These are phyloP conservation scores for Numenius arquata DNA, from an alignment of 2,113 vertebrate species.

Conservation along the genomic window DNA sequence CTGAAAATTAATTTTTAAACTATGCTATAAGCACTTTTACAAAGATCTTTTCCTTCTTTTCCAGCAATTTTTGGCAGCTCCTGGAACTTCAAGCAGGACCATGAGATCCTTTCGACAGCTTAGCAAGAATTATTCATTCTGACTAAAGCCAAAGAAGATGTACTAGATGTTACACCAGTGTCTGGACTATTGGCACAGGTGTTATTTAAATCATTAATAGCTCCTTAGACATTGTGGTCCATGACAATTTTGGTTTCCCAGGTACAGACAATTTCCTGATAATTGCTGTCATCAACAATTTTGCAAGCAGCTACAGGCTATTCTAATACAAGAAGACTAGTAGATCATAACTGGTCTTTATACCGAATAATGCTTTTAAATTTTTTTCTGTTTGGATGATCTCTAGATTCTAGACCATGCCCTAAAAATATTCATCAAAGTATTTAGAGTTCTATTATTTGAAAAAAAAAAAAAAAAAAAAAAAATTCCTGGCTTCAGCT, in stretches of 20 bases:
- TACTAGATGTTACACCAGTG: neutral
- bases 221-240: neutral
- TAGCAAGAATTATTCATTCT: neutral
- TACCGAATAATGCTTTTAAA: neutral
- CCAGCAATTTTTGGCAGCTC: neutral
- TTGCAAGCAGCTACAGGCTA: neutral
- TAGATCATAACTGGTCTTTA: neutral
- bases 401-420: neutral
- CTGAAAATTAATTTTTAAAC: neutral
- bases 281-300: neutral
- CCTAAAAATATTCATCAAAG: neutral
- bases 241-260: neutral
- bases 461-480: too few relatives aligned
- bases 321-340: neutral
- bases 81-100: neutral
- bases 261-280: neutral
- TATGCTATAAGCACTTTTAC: neutral
- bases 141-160: neutral
- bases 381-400: neutral
- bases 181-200: neutral
- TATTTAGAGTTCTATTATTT: neutral
- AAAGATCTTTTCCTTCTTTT: neutral
- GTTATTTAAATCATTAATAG: neutral
- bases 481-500: neutral
- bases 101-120: neutral